Conservation (phyloP, 2,113 vertebrate species). For the Ciconia maguari region DNA sequence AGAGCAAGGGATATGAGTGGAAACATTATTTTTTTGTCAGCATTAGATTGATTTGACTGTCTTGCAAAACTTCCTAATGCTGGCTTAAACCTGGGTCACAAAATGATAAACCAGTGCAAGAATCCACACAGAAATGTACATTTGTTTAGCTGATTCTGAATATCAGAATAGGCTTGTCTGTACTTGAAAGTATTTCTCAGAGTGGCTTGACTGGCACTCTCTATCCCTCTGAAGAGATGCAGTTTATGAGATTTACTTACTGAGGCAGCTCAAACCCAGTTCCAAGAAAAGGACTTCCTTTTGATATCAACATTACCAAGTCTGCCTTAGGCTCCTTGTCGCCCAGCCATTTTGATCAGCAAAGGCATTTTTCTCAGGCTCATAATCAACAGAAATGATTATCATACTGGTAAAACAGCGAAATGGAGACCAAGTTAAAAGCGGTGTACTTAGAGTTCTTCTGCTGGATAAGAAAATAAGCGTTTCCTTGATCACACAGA, state of each 20-base stretch:
- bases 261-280: constrained; percentile 20
- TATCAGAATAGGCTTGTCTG: background rate
- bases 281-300: constrained; percentile 26
- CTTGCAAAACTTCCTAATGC: background rate
- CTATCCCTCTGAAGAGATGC: background rate
- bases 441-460: background rate
- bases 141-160: background rate
- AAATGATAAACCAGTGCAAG: background rate
- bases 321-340: constrained; percentile 28
- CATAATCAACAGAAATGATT: constrained; percentile 23
- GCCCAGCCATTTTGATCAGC: constrained; percentile 31
- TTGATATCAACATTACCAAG: constrained; percentile 12
- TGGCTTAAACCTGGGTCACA: background rate
- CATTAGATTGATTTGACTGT: background rate
- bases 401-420: background rate
- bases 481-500: background rate
- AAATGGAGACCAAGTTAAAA: constrained; percentile 25
- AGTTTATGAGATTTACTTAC: constrained; percentile 16
- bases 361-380: background rate
- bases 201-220: background rate
- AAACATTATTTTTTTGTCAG: background rate
- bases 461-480: background rate
- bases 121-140: background rate
- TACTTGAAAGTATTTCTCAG: constrained; percentile 3
- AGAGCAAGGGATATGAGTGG: background rate